Percentiles rank a stretch among this genome's conserved stretches.
These are phyloP conservation scores for Rhynchonycteris naso DNA, from an alignment of 2,797 vertebrate species.

Conservation along the genomic window DNA sequence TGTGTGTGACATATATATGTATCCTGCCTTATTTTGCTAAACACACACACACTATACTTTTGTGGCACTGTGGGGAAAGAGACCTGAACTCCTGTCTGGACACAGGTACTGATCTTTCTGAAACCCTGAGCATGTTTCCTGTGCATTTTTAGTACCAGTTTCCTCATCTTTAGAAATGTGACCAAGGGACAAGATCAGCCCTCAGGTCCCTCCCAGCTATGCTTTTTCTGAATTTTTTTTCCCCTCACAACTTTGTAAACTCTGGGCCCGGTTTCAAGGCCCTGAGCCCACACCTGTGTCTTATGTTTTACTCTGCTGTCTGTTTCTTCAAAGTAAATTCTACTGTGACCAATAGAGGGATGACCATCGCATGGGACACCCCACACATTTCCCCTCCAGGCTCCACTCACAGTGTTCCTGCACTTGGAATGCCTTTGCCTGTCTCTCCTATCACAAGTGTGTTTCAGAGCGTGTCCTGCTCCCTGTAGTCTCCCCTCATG, in stretches of 20 bases:
- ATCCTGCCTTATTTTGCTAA: background rate
- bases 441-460: background rate
- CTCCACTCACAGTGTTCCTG: too few species aligned
- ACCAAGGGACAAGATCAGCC: background rate
- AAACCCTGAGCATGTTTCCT: background rate
- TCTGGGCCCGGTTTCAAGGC: background rate
- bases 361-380: background rate
- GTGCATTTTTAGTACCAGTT: background rate
- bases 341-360: background rate
- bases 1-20: background rate
- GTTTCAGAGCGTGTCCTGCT: background rate
- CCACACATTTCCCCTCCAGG: background rate
- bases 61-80: background rate
- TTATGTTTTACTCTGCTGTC: background rate
- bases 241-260: background rate
- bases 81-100: background rate
- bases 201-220: background rate
- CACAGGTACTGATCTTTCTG: background rate
- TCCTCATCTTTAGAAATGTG: background rate
- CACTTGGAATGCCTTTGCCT: background rate
- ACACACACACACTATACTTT: background rate
- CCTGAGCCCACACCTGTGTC: background rate
- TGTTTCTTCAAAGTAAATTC: background rate
- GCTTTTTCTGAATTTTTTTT: background rate
- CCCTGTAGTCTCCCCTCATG: background rate